Evolutionary conservation across 53 echinoderm and acorn worm genomes (phyloP), one percentile per base, ranked within the genome.

Genomic region (Patiria pectinifera): DNA sequence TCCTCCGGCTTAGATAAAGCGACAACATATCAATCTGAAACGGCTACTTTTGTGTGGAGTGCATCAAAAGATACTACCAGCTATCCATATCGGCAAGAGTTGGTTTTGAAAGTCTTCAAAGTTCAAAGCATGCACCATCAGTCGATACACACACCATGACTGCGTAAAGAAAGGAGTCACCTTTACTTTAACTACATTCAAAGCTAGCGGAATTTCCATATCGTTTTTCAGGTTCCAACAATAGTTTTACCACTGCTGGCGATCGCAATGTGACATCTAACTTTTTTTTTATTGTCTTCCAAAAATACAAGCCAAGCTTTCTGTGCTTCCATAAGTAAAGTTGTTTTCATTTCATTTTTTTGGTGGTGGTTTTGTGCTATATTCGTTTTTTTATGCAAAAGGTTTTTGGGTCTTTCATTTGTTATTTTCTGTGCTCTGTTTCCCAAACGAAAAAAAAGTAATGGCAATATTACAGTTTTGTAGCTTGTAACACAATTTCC

Each of bases 281-380:
- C 25, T 35, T 35, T 35, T 35, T 53, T 63, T 63, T 48, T 45
- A 43, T 49, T 46, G 80, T 69, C 90, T 87, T 81, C 81, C 81
- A 81, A 80, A 89, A 58, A 35, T 48, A 76, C 14, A 53, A 86
- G 47, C 46, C 69, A 6, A 80, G 62, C 69, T 70, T 11, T 63
- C 88, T 11, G 90, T 90, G 90, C 90, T 90, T 90, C 90, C 90
- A 90, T 80, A 48, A 80, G 78, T 16, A 45, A 63, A 23, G n/a
- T 80, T 87, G 19, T 53, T 66, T 15, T 60, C 24, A 77, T 35
- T 35, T 35, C 35, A 35, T 35, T 16, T 59, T 53, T 78, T 12
- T 3, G 22, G 48, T 80, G 22, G 12, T 3, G 19, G 35, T 90
- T 90, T 3, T 80, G 66, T 89, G 78, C 19, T 62, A 61, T 43